Evolutionary conservation across 2,888 invertebrate species (phyloP), one percentile per base, ranked within the genome.

Genomic region (Sarcophaga subvicina): DNA sequence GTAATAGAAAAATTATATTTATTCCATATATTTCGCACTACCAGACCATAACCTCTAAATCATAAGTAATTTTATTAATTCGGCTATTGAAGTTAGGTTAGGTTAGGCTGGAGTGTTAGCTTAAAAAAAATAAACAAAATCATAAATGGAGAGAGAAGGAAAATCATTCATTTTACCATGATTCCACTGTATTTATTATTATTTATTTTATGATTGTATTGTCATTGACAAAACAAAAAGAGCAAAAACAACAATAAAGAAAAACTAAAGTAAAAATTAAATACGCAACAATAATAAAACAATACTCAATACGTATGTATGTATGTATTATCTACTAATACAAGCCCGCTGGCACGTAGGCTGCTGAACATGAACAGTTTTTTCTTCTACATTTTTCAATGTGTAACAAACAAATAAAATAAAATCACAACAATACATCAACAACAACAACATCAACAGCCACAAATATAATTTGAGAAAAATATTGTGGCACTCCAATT

Each of bases 321-420:
- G 37, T 37, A 37, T 8, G 37, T 37, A 37, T 10, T 37, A 8
- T 37, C 37, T 37, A 72, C 49, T 22, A 72, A 72, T 64, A 72
- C 25, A 54, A 45, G 83, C 49, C 73, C 79, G 79, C 79, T 37
- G 37, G 8, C 37, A 37, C 37, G 83, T 83, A 37, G 37, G 83
- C 78, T 60, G 25, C 67, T 22, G 62, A 73, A 62, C 83, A 79
- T n/a, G 78, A 63, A 59, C 4, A 27, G 10, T 67, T 37, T n/a
- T 59, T 76, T 69, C 17, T 77, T 14, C 8, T 37, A 37, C 66
- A 49, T 27, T 75, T 75, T 49, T 64, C 17, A 17, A 45, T 67
- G 66, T 22, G n/a, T 45, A 62, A 60, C 12, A 54, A 69, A 45
- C 37, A 60, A 66, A 62, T 8, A 1, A 45, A 47, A 64, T 37